A percentile compares a stretch with the other conserved stretches of the same genome.
Conservation (phyloP, 2,888 invertebrate species). For the Tenthredo notha region DNA sequence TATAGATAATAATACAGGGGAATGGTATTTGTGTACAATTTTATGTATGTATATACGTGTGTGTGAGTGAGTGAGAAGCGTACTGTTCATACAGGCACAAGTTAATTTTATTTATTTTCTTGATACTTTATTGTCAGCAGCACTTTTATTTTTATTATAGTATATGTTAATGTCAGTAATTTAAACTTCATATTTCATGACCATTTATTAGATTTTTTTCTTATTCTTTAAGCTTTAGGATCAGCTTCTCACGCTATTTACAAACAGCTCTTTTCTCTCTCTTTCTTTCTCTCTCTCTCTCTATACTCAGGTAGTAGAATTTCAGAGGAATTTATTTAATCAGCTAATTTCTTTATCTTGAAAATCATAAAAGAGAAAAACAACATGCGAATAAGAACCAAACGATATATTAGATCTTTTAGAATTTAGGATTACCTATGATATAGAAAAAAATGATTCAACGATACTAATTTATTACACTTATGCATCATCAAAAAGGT, state of each 20-base stretch:
- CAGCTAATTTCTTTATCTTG: not conserved
- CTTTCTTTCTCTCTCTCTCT: not conserved
- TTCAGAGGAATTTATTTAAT: not conserved
- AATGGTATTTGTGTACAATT: not conserved
- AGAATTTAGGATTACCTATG: not conserved
- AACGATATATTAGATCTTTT: not conserved
- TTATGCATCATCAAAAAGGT: slow-evolving; percentile 55
- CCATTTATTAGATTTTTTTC: not conserved
- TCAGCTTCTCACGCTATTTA: not conserved
- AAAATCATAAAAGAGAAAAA: not conserved
- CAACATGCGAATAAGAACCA: not conserved
- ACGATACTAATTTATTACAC: slow-evolving; percentile 58
- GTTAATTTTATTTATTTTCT: not conserved
- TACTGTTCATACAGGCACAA: slow-evolving; percentile 16
- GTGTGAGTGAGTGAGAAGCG: not conserved
- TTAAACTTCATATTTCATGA: not conserved
- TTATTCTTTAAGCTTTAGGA: not conserved
- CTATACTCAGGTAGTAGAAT: not conserved
- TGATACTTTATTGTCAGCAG: slow-evolving; percentile 38
- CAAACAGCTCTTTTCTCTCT: not conserved
- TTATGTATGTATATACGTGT: no score
- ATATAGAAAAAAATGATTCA: not conserved
- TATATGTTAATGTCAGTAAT: not conserved
- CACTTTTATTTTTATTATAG: not conserved
- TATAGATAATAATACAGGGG: not conserved